Conservation (phyloP, 2,113 vertebrate species). For the Isurus oxyrinchus region DNA sequence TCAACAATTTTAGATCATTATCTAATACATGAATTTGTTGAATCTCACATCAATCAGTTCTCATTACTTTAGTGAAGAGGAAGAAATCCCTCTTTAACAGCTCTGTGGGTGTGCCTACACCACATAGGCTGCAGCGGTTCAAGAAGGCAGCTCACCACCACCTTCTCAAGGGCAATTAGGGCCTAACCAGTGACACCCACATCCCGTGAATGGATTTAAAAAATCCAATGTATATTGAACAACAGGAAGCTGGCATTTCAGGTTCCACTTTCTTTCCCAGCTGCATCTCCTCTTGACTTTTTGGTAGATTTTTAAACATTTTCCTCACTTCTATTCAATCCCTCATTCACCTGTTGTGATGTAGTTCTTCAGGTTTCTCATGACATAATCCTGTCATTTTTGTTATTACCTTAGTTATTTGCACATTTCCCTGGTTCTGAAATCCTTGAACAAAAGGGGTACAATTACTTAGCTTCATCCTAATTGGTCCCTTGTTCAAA, state of each 20-base stretch:
- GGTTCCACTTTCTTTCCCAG: background rate
- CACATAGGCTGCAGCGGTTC: too few species aligned
- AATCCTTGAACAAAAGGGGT: background rate
- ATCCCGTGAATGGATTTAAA: too few species aligned
- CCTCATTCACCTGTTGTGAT: background rate
- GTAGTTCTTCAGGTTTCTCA: background rate
- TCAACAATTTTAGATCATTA: background rate
- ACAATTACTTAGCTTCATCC: background rate
- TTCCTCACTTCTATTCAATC: background rate
- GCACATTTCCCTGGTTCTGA: background rate
- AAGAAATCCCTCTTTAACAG: too few species aligned
- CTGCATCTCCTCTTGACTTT: background rate
- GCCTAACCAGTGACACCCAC: too few species aligned
- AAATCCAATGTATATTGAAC: background rate
- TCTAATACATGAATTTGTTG: background rate
- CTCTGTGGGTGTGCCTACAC: too few species aligned
- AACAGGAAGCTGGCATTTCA: background rate
- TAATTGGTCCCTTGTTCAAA: background rate
- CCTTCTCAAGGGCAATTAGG: too few species aligned
- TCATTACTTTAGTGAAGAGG: background rate
- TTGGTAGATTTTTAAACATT: background rate
- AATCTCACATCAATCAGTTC: background rate
- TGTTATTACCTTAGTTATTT: background rate
- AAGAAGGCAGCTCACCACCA: too few species aligned
- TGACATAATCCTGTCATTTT: too few species aligned